A percentile compares a stretch with the other conserved stretches of the same genome.
Evolutionary conservation across 2,113 vertebrate genomes (phyloP).

Genomic region (Epinephelus lanceolatus): DNA sequence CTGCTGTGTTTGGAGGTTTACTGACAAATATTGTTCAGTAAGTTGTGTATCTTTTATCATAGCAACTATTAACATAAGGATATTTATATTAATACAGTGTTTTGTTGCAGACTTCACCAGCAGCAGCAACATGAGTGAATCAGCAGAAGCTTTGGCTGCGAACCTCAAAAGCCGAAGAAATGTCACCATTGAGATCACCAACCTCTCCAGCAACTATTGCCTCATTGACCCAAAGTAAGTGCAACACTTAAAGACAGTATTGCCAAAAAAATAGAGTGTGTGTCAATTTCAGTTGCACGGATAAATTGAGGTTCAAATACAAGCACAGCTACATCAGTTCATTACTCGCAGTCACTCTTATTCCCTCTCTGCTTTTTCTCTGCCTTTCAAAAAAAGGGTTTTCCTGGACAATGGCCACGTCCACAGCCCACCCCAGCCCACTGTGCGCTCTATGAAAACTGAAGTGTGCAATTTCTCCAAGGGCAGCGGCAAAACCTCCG

Average conservation of each 20-base stretch:
- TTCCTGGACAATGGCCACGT: conserved; percentile 65
- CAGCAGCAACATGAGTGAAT: conserved; percentile 60
- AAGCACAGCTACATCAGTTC: too few relatives aligned
- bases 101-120: neutral
- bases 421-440: conserved; percentile 66
- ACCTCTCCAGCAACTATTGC: conserved; percentile 67
- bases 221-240: conserved; percentile 75
- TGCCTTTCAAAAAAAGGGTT: conserved; percentile 37
- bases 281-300: neutral
- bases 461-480: conserved; percentile 81
- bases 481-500: conserved; percentile 1
- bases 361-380: neutral
- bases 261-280: too few relatives aligned
- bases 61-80: neutral
- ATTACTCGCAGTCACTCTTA: neutral
- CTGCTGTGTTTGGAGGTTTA: neutral
- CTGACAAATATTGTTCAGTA: neutral
- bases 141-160: conserved; percentile 69
- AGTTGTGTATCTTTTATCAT: neutral
- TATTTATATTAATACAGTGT: neutral
- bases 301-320: neutral
- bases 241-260: neutral
- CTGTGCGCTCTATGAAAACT: conserved; percentile 51
- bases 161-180: conserved; percentile 63
- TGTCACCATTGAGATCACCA: conserved; percentile 78